A percentile compares a stretch with the other conserved stretches of the same genome.
Evolutionary conservation across 2,113 vertebrate species (phyloP).

Genomic region (Pelvicachromis taeniatus): DNA sequence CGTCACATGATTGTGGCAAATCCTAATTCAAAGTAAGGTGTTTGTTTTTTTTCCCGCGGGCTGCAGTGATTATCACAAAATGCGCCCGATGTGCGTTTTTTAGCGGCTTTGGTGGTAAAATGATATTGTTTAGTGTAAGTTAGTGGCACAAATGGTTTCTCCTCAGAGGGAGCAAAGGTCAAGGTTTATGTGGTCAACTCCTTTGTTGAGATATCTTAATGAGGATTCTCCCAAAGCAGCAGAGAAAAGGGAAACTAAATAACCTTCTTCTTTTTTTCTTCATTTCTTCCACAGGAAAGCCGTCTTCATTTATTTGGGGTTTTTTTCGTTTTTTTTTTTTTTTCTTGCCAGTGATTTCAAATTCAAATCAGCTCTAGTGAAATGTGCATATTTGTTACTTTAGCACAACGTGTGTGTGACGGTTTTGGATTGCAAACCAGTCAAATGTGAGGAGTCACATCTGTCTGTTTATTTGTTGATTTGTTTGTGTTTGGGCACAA

Average conservation of each 20-base stretch:
- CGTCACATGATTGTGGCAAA: slow-evolving; percentile 87
- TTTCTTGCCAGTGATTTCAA: not conserved
- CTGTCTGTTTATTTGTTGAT: slow-evolving; percentile 61
- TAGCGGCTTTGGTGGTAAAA: slow-evolving; percentile 11
- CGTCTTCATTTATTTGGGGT: not conserved
- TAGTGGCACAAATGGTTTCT: slow-evolving; percentile 63
- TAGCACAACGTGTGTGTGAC: not conserved
- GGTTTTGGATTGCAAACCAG: slow-evolving; percentile 4
- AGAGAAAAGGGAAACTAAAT: slow-evolving; percentile 3
- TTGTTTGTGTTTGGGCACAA: slow-evolving; percentile 55
- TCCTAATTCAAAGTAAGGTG: slow-evolving; percentile 73
- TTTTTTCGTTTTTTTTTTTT: not conserved
- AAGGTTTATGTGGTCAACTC: slow-evolving; percentile 74
- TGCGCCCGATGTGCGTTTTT: not conserved
- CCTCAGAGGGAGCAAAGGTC: slow-evolving; percentile 80
- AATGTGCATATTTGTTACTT: not conserved
- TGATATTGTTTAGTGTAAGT: slow-evolving; percentile 26
- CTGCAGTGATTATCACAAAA: not conserved
- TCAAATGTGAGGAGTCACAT: slow-evolving; percentile 27
- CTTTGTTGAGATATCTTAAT: slow-evolving; percentile 76
- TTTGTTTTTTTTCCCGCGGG: not conserved
- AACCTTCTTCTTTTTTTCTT: not conserved
- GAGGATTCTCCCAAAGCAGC: slow-evolving; percentile 63
- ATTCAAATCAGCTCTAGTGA: not conserved
- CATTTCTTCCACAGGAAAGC: not conserved